phyloP scores from a whole-genome alignment of 1,140 invertebrate genomes.

The Leptinotarsa defecta region DNA sequence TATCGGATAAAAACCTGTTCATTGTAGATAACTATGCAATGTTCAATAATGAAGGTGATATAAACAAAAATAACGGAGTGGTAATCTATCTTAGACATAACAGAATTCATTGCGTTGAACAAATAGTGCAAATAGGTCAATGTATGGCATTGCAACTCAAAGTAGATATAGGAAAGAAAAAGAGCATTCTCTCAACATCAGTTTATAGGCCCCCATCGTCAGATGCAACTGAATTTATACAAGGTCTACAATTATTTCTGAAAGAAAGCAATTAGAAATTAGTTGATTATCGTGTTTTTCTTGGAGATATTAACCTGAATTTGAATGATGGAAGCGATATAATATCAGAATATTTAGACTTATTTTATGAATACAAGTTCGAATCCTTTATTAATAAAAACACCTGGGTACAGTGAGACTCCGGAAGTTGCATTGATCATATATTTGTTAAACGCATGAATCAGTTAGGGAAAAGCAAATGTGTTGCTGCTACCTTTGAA shows the following conservation, averaged over 20 bases:
- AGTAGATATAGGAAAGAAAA: neutral
- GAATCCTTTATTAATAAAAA: neutral
- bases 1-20: neutral
- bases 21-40: neutral
- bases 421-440: neutral
- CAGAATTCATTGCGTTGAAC: neutral
- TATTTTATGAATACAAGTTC: neutral
- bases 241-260: neutral
- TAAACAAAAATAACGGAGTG: neutral
- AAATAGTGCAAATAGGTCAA: neutral
- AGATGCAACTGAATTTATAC: neutral
- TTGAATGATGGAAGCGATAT: neutral
- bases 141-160: neutral
- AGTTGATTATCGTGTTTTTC: neutral
- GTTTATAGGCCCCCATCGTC: constrained; percentile 7
- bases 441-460: neutral
- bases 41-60: neutral
- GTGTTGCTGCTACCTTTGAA: neutral
- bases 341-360: neutral
- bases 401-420: neutral
- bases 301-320: neutral
- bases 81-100: neutral
- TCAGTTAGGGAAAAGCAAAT: neutral
- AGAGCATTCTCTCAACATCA: neutral
- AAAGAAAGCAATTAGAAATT: neutral